phyloP scores from a whole-genome alignment of 1,140 invertebrate genomes.

The Drosophila parabipectinata region DNA sequence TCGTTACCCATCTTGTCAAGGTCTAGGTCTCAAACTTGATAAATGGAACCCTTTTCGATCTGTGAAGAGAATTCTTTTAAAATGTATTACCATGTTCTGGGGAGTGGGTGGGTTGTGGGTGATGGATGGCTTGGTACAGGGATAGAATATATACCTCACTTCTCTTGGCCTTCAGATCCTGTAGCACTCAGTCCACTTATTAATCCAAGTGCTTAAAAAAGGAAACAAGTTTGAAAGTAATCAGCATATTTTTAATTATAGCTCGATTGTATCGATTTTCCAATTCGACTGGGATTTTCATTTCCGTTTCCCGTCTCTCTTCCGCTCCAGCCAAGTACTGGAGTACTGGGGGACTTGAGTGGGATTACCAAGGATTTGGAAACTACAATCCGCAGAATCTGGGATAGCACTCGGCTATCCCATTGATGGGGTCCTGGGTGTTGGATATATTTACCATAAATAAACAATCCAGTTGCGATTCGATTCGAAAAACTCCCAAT shows the following conservation, averaged over 20 bases:
- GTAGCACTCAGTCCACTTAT: background rate
- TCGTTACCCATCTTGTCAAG: conserved; percentile 92
- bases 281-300: conserved; percentile 22
- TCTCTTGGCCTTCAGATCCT: background rate
- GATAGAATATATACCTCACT: background rate
- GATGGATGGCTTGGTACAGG: too few relatives aligned
- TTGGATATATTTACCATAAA: conserved; percentile 35
- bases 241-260: conserved; percentile 49
- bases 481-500: conserved; percentile 19
- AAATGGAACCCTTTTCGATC: conserved; percentile 2
- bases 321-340: background rate
- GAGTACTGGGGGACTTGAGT: background rate
- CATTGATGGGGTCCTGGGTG: background rate
- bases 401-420: background rate
- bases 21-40: background rate
- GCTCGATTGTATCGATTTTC: conserved; percentile 57
- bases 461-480: conserved; percentile 30
- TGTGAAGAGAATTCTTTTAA: background rate
- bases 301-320: conserved; percentile 6
- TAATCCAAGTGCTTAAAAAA: conserved; percentile 11
- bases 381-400: background rate
- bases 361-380: background rate
- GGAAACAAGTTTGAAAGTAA: background rate
- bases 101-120: too few relatives aligned
- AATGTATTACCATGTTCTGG: too few relatives aligned